Evolutionary conservation across 2,113 vertebrate species (phyloP), one percentile per base, ranked within the genome.

Genomic region (Passer montanus): DNA sequence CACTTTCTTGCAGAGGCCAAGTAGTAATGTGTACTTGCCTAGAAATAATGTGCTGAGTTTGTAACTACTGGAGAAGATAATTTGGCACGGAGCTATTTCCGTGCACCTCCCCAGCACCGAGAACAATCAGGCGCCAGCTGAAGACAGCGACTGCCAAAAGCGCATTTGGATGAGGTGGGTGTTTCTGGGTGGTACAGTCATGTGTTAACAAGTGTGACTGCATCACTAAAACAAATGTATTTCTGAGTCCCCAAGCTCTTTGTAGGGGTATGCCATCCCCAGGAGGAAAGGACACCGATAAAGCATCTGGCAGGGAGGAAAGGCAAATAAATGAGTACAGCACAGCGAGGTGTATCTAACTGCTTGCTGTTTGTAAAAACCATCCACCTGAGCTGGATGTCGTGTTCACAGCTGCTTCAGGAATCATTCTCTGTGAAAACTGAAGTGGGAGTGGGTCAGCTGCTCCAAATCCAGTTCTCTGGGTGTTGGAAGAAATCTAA

Each of bases 151-250:
- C 92, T 96, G 90, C 94, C 93, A 94, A 97, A 95, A 93, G 72
- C 46, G 0, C 90, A 70, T 94, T 97, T 95, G 92, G 93, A 94
- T 94, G 87, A 79, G 64, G 93, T 86, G 93, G 94, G 91, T 86
- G 90, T 97, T 96, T 44, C 79, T 95, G 89, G 94, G 90, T 95
- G 96, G 72, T 93, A 90, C 88, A 94, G 88, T 95, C 94, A 89
- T 75, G 87, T 33, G 28, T 60, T 94, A 91, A 89, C 88, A 89
- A 88, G 84, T 56, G 83, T 93, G 92, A 83, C 70, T 70, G 94
- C 69, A 58, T 70, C 81, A 62, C 35, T 46, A 18, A 89, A 92
- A 94, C 89, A 89, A 73, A 87, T 66, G n/a, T 63, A 8, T 83
- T 46, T 77, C 47, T 87, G 73, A 75, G 44, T 52, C 53, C 63